Base-by-base conservation (phyloP, 2,113 vertebrate genomes). In the Poeciliopsis occidentalis region DNA sequence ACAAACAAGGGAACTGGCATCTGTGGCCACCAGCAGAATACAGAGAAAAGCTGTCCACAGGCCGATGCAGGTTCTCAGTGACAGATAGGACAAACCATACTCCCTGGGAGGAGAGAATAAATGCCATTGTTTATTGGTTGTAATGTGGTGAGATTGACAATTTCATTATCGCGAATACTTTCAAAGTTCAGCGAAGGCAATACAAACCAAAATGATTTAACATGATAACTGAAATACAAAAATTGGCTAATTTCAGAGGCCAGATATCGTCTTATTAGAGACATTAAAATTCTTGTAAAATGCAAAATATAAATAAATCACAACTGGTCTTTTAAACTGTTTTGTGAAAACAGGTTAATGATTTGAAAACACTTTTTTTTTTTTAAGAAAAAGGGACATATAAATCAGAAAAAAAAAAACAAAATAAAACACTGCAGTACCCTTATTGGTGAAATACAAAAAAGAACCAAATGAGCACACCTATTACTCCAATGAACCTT, bases 41-140 rank as follows among this genome's bases (percentile, higher is more conserved):
- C 98, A 99, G 37, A 98, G 92, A 75, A 95, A 95, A 44, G 98
- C 97, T 19, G 98, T 99, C 98, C 98, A 99, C 73, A 99, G 94
- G 15, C 98, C 98, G 63, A 99, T 99, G 75, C 98, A 99, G 39
- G 97, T 90, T 87, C 98, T 95, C 87, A 99, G 90, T 24, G 98
- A 99, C 72, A 99, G 93, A 84, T 99, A 99, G 0, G 97, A 99
- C 80, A 99, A 85, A 2, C 91, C 97, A 0, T 98, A 97, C 54
- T 99, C 97, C 89, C 98, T 99, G 64, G 6, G 67, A 64, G 81
- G 19, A 86, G 64, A 57, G 4, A 27, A 26, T 29, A 67, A 34
- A 68, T 67, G 37, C 26, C 32, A 51, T 60, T 75, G 12, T 69
- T 41, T 47, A 37, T 3, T n/a, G 2, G 51, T 39, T 47, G 7